Base-by-base conservation (phyloP, 2,113 vertebrate genomes). In the Mormyrus lacerda region DNA sequence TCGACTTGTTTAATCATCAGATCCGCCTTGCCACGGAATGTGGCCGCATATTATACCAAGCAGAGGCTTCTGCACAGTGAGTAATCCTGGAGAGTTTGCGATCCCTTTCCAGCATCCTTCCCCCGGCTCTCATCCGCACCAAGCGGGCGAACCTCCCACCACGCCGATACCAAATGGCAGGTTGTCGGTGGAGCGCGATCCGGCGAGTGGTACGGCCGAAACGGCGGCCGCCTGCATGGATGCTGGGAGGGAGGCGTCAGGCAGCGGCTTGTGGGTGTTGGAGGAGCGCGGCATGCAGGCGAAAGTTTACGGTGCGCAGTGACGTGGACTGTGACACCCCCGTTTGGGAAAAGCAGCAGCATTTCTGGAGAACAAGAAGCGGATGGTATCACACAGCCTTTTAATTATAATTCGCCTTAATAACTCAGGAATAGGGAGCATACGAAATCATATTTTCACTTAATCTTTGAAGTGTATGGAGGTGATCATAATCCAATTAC, bases 131-230 rank as follows among this genome's bases (percentile, higher is more conserved):
- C 89, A 89, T 82, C 79, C 88, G 76, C 65, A 87, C 89, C 88
- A 76, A 35, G 88, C 89, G 53, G 50, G n/a, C 39, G 88, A 83
- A 87, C 42, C 89, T 87, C 88, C 89, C 88, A 89, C 85, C 50
- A 58, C 61, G 87, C 76, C 88, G 85, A 87, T 42, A 76, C 85
- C 85, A 47, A 48, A 27, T 82, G 47, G n/a, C 83, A 17, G 61
- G 82, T 61, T 88, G 88, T 87, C 85, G 89, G 87, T 79, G 88
- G 90, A 90, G 82, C 89, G 88, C 61, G 61, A 89, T 48, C 83
- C 79, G 39, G 58, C 83, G 79, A 88, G 86, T 44, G 35, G 88
- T 89, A 39, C 76, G 3, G 61, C 61, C 61, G 61, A 69, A 87
- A 55, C 17, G 89, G 45, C 17, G 44, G 73, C 8, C 19, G 88